These are phyloP conservation scores for Oreochromis aureus DNA, from an alignment of 2,113 vertebrate genomes.

Conservation along the genomic window DNA sequence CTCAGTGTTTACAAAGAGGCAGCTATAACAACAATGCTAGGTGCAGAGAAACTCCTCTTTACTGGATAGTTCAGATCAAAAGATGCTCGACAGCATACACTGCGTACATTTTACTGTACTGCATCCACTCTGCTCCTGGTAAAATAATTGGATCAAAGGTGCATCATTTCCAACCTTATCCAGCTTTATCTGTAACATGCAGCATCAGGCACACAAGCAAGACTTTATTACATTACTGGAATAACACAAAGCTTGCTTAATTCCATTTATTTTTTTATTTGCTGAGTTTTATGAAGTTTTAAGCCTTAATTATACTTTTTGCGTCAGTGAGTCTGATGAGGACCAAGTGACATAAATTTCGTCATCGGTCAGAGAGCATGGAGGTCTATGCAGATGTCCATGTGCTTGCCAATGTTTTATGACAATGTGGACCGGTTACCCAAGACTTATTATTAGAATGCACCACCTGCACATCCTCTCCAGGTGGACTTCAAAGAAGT, in stretches of 20 bases:
- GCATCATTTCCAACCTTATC: background rate
- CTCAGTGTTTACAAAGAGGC: background rate
- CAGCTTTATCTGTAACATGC: background rate
- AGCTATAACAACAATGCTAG: background rate
- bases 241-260: accelerated
- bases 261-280: background rate
- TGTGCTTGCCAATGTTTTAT: background rate
- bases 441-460: background rate
- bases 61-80: background rate
- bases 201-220: background rate
- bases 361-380: accelerated
- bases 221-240: background rate
- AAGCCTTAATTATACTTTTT: background rate
- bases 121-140: background rate
- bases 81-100: accelerated
- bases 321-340: accelerated
- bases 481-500: background rate
- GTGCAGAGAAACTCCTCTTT: background rate
- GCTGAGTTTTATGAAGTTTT: background rate
- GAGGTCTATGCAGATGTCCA: background rate
- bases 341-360: accelerated
- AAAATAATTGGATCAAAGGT: background rate
- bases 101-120: accelerated
- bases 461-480: background rate
- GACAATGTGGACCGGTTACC: background rate